These are phyloP conservation scores for Oreochromis tanganicae DNA, from an alignment of 2,113 vertebrate genomes.

Conservation along the genomic window DNA sequence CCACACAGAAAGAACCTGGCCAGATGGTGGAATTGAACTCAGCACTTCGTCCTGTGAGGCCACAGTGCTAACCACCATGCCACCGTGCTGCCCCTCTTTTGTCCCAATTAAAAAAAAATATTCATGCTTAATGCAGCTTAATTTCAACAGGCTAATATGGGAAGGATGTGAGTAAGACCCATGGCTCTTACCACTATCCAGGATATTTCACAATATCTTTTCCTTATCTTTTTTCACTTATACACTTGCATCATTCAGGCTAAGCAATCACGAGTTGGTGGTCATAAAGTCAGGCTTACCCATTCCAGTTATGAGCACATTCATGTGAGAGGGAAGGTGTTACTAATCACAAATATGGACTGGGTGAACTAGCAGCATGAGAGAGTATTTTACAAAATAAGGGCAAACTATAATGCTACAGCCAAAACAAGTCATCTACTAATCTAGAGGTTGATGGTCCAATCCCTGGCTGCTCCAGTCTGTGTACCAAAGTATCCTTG, in stretches of 20 bases:
- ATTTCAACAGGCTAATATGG: background rate
- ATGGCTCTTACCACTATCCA: background rate
- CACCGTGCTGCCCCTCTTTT: background rate
- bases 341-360: background rate
- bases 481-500: background rate
- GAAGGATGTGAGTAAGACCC: background rate
- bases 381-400: fast-evolving
- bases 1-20: too few species aligned
- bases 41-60: too few species aligned
- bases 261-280: background rate
- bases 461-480: background rate
- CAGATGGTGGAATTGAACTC: too few species aligned
- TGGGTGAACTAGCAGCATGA: background rate
- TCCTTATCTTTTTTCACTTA: background rate
- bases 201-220: background rate
- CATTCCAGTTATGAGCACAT: background rate
- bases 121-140: background rate
- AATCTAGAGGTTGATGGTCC: background rate
- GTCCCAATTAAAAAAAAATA: fast-evolving
- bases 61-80: too few species aligned
- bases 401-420: background rate
- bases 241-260: background rate
- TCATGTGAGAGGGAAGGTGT: background rate
- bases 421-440: background rate
- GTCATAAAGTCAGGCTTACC: background rate